A percentile compares a stretch with the other conserved stretches of the same genome.
These are phyloP conservation scores for Sebastes iracundus DNA, from an alignment of 2,797 vertebrate genomes.

Conservation along the genomic window DNA sequence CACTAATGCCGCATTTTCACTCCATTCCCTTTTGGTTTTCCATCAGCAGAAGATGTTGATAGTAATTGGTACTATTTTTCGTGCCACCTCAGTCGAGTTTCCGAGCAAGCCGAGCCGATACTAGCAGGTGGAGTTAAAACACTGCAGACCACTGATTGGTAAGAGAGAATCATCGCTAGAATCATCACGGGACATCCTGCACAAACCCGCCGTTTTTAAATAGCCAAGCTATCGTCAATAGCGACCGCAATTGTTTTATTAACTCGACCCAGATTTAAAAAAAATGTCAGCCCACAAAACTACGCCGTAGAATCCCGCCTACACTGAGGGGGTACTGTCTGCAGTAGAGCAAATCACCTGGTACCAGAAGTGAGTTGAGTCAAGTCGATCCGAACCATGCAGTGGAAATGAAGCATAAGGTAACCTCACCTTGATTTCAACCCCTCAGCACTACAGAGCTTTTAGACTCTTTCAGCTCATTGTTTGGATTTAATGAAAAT, in stretches of 20 bases:
- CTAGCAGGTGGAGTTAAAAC: not conserved
- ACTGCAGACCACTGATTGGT: not conserved
- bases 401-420: no score
- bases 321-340: not conserved
- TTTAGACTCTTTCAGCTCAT: not conserved
- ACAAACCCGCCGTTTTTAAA: not conserved
- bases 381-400: not conserved
- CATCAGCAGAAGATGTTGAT: not conserved
- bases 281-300: no score
- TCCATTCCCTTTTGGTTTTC: not conserved
- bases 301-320: not conserved
- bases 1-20: not conserved
- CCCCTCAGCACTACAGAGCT: not conserved
- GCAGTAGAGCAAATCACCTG: not conserved
- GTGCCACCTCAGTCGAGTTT: not conserved
- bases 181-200: not conserved
- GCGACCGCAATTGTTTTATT: no score
- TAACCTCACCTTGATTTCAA: not conserved
- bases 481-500: not conserved
- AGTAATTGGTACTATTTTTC: not conserved
- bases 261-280: no score
- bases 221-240: not conserved
- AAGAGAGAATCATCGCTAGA: not conserved
- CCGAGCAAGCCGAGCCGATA: not conserved
- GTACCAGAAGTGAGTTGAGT: not conserved